Conservation (phyloP, 2,113 vertebrate genomes). For the Anguilla japonica region DNA sequence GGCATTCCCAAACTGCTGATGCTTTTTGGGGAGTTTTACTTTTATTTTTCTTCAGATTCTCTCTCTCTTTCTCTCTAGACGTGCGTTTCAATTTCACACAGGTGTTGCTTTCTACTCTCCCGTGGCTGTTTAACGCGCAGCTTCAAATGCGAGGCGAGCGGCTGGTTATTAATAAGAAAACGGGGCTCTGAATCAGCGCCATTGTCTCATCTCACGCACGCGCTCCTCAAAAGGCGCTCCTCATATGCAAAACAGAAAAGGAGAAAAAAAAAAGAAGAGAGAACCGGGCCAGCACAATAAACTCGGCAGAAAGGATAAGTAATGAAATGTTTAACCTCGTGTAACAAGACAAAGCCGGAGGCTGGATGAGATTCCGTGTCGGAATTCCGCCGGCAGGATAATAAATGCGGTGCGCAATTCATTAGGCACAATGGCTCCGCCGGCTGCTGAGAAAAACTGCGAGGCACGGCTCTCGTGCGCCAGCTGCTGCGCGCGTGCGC, state of each 20-base stretch:
- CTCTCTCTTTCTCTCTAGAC: background rate
- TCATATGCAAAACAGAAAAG: slow-evolving; percentile 35
- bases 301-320: slow-evolving; percentile 53
- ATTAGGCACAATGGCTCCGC: slow-evolving; percentile 64
- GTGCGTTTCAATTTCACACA: background rate
- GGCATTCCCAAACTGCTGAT: background rate
- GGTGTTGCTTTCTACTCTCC: background rate
- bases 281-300: slow-evolving; percentile 54
- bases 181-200: too few relatives aligned
- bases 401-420: slow-evolving; percentile 66
- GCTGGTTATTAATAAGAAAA: too few relatives aligned
- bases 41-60: background rate
- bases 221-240: slow-evolving; percentile 21
- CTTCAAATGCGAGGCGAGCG: background rate
- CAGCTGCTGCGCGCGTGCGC: background rate
- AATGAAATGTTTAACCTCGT: slow-evolving; percentile 70
- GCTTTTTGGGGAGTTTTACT: background rate
- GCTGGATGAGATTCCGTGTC: slow-evolving; percentile 51
- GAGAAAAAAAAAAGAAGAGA: background rate
- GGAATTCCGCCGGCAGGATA: slow-evolving; percentile 63
- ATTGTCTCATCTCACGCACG: too few relatives aligned
- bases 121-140: background rate
- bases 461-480: background rate
- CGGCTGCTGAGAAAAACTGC: slow-evolving; percentile 36
- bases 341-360: slow-evolving; percentile 66